Base-by-base conservation (phyloP, 1,140 invertebrate species). In the Phortica variegata region DNA sequence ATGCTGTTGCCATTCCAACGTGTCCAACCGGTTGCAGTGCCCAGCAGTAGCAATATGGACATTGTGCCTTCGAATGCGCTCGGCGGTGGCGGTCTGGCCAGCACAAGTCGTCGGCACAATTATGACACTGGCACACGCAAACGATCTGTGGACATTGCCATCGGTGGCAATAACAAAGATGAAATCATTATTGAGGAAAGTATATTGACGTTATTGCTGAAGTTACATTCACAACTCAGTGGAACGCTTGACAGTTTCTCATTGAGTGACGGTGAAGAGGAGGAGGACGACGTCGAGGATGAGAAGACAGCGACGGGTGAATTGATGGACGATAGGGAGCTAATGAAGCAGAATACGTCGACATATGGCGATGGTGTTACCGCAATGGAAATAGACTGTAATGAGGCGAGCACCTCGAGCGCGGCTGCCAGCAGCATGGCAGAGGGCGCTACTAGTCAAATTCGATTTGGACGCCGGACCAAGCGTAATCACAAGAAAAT, bases 151-250 rank as follows among this genome's bases (percentile, higher is more conserved):
- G 72, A 75, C 43, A 68, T 73, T 39, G 65, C 60, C 43, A 63
- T 75, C 21, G 61, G 61, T 17, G 58, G 61, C 31, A 43, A 41
- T 37, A 70, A 77, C 19, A 79, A 82, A 37, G 81, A 83, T 12
- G 77, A 81, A 38, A 79, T 87, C 0, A 80, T 84, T 45, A 80
- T 91, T 13, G 90, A 93, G 58, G 94, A 97, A 76, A 95, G 91
- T 49, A 91, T 97, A 42, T 86, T 97, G 52, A 93, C 93, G 0
- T 78, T 97, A 29, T 78, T 98, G 17, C 79, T 97, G 8, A 95
- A 93, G 75, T 79, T 97, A n/a, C 93, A 97, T 77, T 91, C 91
- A 0, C 93, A 96, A 72, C 77, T 97, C 10, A 89, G 89, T 0
- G 90, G 88, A 3, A 79, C 84, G 29, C 83, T 89, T 5, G 89